Evolutionary conservation across 2,113 vertebrate species (phyloP).

Genomic region (Xenopus laevis): DNA sequence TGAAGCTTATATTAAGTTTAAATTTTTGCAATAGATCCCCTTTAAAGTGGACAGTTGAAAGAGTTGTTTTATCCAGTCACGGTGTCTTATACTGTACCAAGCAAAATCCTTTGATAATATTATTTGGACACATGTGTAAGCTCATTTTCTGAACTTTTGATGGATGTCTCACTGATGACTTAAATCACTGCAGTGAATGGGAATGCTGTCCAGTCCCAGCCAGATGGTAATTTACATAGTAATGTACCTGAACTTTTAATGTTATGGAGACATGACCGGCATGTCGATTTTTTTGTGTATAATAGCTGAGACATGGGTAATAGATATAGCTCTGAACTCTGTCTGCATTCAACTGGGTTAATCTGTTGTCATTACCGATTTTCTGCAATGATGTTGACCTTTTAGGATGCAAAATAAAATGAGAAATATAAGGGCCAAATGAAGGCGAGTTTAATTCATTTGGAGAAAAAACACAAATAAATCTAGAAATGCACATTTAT

Average conservation of each 20-base stretch:
- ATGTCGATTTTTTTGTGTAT: constrained; percentile 6
- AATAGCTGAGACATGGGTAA: background rate
- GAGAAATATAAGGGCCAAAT: background rate
- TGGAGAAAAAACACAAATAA: background rate
- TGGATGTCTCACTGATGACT: constrained; percentile 21
- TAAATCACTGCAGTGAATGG: constrained; percentile 5
- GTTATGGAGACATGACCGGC: constrained; percentile 7
- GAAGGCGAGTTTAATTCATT: background rate
- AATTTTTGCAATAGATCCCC: background rate
- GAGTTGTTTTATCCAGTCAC: background rate
- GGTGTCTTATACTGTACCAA: background rate
- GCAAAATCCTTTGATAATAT: background rate
- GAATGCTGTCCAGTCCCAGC: constrained; percentile 6
- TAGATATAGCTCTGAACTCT: background rate
- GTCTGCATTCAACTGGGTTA: constrained; percentile 3
- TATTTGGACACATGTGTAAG: constrained; percentile 6
- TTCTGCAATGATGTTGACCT: constrained; percentile 5
- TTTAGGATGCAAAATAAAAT: background rate
- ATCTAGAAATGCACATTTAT: background rate
- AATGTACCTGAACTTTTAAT: constrained; percentile 23
- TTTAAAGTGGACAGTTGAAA: background rate
- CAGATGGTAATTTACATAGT: constrained; percentile 29
- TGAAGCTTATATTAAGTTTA: no score
- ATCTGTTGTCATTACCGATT: constrained; percentile 12
- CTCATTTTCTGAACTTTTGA: constrained; percentile 7